Conservation (phyloP, 2,113 vertebrate species). For the Tricholaema leucomelas region DNA sequence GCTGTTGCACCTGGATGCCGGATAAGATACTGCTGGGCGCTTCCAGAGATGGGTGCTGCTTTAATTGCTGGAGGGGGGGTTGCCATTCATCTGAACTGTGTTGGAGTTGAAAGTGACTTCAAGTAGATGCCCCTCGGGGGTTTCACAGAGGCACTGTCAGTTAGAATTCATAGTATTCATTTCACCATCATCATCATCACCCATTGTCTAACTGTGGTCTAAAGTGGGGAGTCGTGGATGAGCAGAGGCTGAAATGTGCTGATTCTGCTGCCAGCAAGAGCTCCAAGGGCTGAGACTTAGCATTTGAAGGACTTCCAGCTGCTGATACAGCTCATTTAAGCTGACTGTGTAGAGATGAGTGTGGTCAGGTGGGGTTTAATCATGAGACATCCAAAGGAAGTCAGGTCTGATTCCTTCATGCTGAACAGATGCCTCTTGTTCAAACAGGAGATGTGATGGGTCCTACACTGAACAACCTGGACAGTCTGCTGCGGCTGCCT, state of each 20-base stretch:
- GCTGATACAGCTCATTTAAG: background rate
- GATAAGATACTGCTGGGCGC: background rate
- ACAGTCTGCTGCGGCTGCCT: slow-evolving; percentile 86
- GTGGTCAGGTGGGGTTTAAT: background rate
- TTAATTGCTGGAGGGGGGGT: background rate
- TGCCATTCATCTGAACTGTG: background rate
- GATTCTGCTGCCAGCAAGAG: background rate
- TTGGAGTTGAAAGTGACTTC: background rate
- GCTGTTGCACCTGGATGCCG: background rate
- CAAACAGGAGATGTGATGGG: slow-evolving; percentile 92
- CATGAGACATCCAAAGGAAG: background rate
- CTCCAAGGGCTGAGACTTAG: background rate
- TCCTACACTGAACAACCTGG: slow-evolving; percentile 88
- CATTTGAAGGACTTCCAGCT: background rate
- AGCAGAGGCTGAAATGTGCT: background rate
- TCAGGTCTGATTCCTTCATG: background rate
- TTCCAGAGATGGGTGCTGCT: background rate
- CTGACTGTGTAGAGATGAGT: background rate
- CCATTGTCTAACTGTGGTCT: background rate
- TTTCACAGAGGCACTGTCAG: background rate
- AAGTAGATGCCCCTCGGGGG: background rate
- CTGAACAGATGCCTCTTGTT: background rate
- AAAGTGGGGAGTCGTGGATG: background rate
- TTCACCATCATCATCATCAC: background rate
- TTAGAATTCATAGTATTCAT: background rate